phyloP scores from a whole-genome alignment of 2,113 vertebrate species.

The Paradoxurus hermaphroditus region DNA sequence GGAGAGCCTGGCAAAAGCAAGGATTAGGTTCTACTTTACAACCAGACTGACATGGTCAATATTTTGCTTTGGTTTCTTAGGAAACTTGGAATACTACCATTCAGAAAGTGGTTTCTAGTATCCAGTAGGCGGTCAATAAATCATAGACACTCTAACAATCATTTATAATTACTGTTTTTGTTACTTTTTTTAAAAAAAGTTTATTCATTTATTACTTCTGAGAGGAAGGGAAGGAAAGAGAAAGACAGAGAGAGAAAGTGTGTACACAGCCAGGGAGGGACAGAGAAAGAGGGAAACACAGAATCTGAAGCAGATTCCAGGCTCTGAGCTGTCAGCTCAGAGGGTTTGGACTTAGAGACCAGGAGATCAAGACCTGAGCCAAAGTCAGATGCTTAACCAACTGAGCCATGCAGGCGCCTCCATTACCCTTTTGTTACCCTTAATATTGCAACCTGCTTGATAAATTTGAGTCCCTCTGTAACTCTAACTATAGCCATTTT shows the following conservation, averaged over 20 bases:
- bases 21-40: not conserved
- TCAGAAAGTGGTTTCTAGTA: not conserved
- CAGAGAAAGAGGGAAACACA: too few relatives aligned
- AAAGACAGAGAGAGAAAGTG: too few relatives aligned
- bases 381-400: too few relatives aligned
- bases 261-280: too few relatives aligned
- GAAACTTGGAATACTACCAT: not conserved
- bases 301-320: too few relatives aligned
- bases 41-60: not conserved
- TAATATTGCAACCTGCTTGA: not conserved
- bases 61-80: not conserved
- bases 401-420: too few relatives aligned
- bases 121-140: not conserved
- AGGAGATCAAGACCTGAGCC: too few relatives aligned
- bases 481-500: not conserved
- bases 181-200: too few relatives aligned
- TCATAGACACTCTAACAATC: not conserved
- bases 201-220: too few relatives aligned
- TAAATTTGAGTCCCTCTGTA: not conserved
- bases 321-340: too few relatives aligned
- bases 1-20: not conserved
- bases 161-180: not conserved
- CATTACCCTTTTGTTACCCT: not conserved
- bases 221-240: too few relatives aligned
- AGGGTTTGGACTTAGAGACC: too few relatives aligned